These are phyloP conservation scores for Volucella inflata DNA, from an alignment of 2,888 invertebrate genomes.

Conservation along the genomic window DNA sequence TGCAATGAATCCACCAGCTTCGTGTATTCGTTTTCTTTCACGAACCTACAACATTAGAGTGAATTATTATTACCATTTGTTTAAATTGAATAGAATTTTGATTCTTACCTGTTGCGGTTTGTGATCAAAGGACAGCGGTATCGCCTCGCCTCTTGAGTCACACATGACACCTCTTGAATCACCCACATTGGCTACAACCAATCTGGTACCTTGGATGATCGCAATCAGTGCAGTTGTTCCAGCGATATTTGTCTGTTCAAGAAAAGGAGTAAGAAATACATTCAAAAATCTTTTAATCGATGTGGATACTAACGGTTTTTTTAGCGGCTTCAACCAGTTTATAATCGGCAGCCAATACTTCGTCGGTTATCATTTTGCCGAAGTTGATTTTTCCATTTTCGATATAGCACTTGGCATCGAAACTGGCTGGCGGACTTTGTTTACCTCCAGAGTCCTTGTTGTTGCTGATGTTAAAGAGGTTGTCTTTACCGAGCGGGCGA, in stretches of 20 bases:
- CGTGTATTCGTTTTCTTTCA: conserved; percentile 95
- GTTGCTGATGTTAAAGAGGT: conserved; percentile 79
- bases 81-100: neutral
- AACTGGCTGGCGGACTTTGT: conserved; percentile 79
- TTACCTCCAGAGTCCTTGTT: conserved; percentile 75
- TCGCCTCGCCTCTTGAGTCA: conserved; percentile 93
- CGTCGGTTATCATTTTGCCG: conserved; percentile 92
- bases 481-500: conserved; percentile 80
- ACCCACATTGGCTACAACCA: conserved; percentile 98
- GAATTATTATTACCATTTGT: too few relatives aligned
- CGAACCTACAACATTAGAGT: conserved; percentile 86
- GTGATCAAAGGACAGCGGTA: conserved; percentile 97
- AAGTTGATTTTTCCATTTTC: conserved; percentile 91
- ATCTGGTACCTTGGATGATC: conserved; percentile 90
- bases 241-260: conserved; percentile 86
- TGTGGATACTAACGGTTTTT: conserved; percentile 84
- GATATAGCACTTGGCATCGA: conserved; percentile 87
- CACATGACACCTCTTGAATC: conserved; percentile 98
- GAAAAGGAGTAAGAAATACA: neutral
- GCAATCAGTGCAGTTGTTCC: conserved; percentile 97
- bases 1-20: conserved; percentile 97
- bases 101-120: conserved; percentile 94
- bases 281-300: neutral
- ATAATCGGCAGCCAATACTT: conserved; percentile 93
- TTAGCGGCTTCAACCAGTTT: conserved; percentile 93